phyloP scores from a whole-genome alignment of 2,797 vertebrate genomes.

The Macropus fuliginosus region DNA sequence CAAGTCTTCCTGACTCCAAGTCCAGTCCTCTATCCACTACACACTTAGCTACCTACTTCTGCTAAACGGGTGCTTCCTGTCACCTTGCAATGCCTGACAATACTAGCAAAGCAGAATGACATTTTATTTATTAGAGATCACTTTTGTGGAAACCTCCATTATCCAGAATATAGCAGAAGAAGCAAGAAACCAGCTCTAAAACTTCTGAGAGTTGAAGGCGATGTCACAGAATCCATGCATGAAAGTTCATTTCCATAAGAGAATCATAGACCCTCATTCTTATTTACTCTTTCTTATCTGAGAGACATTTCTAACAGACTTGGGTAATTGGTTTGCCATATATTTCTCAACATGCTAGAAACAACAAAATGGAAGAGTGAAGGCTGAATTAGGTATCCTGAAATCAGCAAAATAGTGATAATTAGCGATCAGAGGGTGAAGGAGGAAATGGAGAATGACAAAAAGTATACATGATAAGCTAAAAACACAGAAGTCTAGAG shows the following conservation, averaged over 20 bases:
- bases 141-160: conserved; percentile 62
- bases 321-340: neutral
- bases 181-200: conserved; percentile 35
- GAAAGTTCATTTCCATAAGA: neutral
- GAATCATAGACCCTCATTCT: neutral
- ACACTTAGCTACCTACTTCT: conserved; percentile 28
- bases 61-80: conserved; percentile 52
- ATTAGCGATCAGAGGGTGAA: conserved; percentile 13
- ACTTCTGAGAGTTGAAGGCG: conserved; percentile 26
- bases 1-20: neutral
- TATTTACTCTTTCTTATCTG: neutral
- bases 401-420: neutral
- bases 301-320: neutral
- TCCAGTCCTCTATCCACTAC: neutral
- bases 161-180: conserved; percentile 46
- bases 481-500: neutral
- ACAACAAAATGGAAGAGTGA: neutral
- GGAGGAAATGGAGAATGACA: neutral
- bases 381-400: conserved; percentile 19
- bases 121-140: conserved; percentile 46
- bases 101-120: conserved; percentile 29
- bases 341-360: neutral
- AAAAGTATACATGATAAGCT: neutral
- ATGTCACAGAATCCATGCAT: neutral
- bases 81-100: conserved; percentile 8